Conservation (phyloP, 1,140 invertebrate species). For the Holotrichia oblita region DNA sequence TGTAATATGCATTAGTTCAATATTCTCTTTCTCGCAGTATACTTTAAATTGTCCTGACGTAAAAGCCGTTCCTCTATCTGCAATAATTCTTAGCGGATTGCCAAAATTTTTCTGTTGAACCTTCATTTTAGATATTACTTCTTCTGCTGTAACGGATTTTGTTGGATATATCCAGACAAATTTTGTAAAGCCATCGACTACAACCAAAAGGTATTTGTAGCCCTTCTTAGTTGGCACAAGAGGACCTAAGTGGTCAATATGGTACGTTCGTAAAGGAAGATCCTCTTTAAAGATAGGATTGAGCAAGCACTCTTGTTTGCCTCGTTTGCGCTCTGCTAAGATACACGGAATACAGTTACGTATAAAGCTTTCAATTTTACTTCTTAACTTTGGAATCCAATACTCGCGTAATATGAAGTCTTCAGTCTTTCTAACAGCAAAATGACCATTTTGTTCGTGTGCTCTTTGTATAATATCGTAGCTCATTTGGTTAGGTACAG, state of each 20-base stretch:
- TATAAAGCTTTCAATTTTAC: conserved; percentile 57
- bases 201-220: conserved; percentile 54
- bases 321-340: conserved; percentile 57
- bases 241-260: conserved; percentile 57
- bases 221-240: conserved; percentile 52
- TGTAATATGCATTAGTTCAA: conserved; percentile 47
- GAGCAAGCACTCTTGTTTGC: conserved; percentile 58
- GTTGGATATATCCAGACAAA: conserved; percentile 40
- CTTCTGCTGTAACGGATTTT: conserved; percentile 33
- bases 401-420: conserved; percentile 58
- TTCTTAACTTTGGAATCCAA: conserved; percentile 57
- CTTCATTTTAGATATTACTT: conserved; percentile 36
- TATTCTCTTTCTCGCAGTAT: conserved; percentile 47
- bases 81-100: conserved; percentile 54
- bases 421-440: conserved; percentile 57
- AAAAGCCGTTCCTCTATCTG: conserved; percentile 57
- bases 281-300: conserved; percentile 49
- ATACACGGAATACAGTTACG: conserved; percentile 58
- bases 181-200: conserved; percentile 47
- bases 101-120: conserved; percentile 52
- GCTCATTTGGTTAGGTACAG: conserved; percentile 41
- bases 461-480: too few species aligned
- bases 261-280: conserved; percentile 32
- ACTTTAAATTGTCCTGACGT: conserved; percentile 49
- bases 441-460: too few species aligned